Base-by-base conservation (phyloP, 1,140 invertebrate species). In the Habropoda laboriosa region DNA sequence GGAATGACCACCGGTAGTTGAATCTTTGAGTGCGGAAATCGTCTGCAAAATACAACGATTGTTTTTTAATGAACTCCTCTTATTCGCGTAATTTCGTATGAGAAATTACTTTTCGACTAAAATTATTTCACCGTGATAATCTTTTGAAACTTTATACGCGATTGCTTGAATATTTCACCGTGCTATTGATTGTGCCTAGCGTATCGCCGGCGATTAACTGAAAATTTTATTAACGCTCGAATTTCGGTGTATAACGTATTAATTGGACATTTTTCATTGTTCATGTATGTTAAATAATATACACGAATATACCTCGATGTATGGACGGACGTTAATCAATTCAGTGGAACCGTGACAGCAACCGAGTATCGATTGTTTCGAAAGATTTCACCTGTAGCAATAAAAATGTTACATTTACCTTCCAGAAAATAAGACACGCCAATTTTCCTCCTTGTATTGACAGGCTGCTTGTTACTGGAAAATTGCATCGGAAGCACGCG, bases 1-100 rank as follows among this genome's bases (percentile, higher is more conserved):
- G 21, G 35, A 40, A 57, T 68, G 57, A 87, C 86, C 67, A 82
- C 77, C 81, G 63, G 67, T 63, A 61, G 63, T 85, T 79, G 58
- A 86, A 88, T 88, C 73, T 78, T 76, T 73, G 57, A 88, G 70
- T 18, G 27, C 38, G 72, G 78, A 83, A 88, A 86, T 78, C 57
- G 73, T 74, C 32, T 30, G 38, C 73, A 32, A 79, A 88, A 77
- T 45, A 24, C n/a, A 63, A 49, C n/a, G 42, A 67, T 78, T 80
- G 53, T 32, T 75, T 77, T 87, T 88, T 86, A 86, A 86, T 67
- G 60, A 87, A 63, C 30, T 32, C 7, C 16, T 38, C 27, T 18
- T 40, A 21, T 49, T 63, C 53, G 8, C 30, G 40, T 42, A 27
- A 21, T 63, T n/a, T 45, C 30, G 16, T 13, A 70, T 49, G n/a